Percentiles rank a stretch among this genome's conserved stretches.
Conservation (phyloP, 2,888 invertebrate species). For the Smittia aterrima region DNA sequence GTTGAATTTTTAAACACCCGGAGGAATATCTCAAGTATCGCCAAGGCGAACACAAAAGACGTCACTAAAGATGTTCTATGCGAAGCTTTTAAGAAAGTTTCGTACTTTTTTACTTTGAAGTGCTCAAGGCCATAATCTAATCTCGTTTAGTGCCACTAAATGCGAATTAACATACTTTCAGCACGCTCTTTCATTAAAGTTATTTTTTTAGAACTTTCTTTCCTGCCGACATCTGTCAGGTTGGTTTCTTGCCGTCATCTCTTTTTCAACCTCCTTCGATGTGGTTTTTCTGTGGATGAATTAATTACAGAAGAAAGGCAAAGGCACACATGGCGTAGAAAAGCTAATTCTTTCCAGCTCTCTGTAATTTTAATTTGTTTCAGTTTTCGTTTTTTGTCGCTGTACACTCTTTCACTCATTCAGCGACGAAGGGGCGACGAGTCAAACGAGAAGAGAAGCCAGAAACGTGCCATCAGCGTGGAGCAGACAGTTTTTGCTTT, state of each 20-base stretch:
- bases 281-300: constrained; percentile 31
- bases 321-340: constrained; percentile 23
- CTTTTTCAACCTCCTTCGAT: neutral
- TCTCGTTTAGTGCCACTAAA: constrained; percentile 27
- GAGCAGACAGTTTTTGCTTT: neutral
- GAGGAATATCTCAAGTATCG: constrained; percentile 11
- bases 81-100: neutral
- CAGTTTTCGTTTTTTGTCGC: neutral
- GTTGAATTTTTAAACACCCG: constrained; percentile 35
- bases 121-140: constrained; percentile 8
- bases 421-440: neutral
- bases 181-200: constrained; percentile 15
- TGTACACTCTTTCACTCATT: neutral
- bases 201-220: constrained; percentile 11
- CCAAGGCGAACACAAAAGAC: neutral
- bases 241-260: neutral
- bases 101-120: neutral
- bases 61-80: neutral
- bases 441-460: neutral
- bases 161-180: constrained; percentile 37
- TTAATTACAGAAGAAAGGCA: constrained; percentile 28
- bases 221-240: constrained; percentile 18
- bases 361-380: neutral
- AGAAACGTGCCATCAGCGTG: constrained; percentile 3
- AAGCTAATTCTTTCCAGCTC: constrained; percentile 2